A percentile compares a stretch with the other conserved stretches of the same genome.
Conservation (phyloP, 37 sponge, comb jelly and placozoan genomes). For the Dysidea cf. avara region DNA sequence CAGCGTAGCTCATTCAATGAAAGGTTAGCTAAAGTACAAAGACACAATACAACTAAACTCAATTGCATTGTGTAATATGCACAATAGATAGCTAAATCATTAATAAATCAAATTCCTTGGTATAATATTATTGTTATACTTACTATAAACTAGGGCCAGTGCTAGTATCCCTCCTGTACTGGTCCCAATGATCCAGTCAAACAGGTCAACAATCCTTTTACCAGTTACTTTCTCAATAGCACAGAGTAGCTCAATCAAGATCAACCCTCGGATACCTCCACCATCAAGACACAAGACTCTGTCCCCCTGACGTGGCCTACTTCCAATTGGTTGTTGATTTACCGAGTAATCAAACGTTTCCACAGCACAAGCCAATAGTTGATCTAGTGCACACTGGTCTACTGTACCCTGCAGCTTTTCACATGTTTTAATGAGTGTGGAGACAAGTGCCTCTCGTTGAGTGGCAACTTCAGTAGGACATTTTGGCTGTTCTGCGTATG, state of each 20-base stretch:
- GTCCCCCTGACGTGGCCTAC: conserved; percentile 8
- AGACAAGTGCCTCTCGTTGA: neutral
- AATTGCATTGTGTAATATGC: no score
- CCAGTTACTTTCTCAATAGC: conserved; percentile 46
- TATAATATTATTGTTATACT: neutral
- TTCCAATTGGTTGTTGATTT: neutral
- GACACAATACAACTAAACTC: no score
- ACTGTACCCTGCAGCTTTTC: no score
- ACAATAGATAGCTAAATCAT: no score
- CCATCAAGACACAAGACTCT: conserved; percentile 61
- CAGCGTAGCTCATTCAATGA: conserved; percentile 7
- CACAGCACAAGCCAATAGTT: neutral
- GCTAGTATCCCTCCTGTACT: conserved; percentile 59
- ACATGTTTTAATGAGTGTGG: neutral
- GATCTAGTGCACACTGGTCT: no score
- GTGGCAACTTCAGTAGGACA: no score
- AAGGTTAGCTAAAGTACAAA: conserved; percentile 1
- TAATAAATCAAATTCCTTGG: no score
- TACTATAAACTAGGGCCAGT: conserved; percentile 56
- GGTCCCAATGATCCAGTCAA: conserved; percentile 70
- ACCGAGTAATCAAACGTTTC: neutral
- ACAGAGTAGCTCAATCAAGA: conserved; percentile 41
- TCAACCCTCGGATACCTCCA: conserved; percentile 61
- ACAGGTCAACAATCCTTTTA: conserved; percentile 49
- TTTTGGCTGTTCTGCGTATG: no score